These are phyloP conservation scores for Dromococcyx pavoninus DNA, from an alignment of 2,797 vertebrate species.

Conservation along the genomic window DNA sequence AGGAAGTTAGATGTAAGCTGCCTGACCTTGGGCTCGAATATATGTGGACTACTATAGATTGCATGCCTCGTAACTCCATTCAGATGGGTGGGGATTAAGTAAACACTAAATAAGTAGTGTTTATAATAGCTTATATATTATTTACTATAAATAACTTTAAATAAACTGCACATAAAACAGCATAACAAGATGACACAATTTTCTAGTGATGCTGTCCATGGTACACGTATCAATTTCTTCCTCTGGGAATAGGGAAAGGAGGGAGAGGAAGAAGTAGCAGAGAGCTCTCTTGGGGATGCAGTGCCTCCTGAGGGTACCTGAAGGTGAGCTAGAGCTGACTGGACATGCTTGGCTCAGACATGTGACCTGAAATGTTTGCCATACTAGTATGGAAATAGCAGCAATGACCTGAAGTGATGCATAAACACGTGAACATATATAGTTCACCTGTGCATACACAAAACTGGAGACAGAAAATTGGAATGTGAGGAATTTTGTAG, in stretches of 20 bases:
- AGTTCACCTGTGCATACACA: neutral
- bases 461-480: neutral
- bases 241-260: neutral
- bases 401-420: rapidly evolving
- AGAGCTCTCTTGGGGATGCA: neutral
- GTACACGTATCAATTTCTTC: neutral
- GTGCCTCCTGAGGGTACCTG: neutral
- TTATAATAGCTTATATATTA: neutral
- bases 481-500: neutral
- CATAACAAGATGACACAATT: neutral
- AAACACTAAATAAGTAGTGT: neutral
- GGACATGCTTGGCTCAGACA: neutral
- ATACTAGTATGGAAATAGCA: neutral
- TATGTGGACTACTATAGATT: neutral
- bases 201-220: neutral
- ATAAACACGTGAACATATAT: neutral
- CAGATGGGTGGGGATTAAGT: neutral
- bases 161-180: neutral
- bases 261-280: neutral
- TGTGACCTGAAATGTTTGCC: neutral
- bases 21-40: neutral
- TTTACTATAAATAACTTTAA: conserved; percentile 12
- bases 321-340: neutral
- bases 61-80: neutral
- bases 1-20: neutral